Evolutionary conservation across 2,888 invertebrate genomes (phyloP).

Genomic region (Nephrotoma appendiculata): DNA sequence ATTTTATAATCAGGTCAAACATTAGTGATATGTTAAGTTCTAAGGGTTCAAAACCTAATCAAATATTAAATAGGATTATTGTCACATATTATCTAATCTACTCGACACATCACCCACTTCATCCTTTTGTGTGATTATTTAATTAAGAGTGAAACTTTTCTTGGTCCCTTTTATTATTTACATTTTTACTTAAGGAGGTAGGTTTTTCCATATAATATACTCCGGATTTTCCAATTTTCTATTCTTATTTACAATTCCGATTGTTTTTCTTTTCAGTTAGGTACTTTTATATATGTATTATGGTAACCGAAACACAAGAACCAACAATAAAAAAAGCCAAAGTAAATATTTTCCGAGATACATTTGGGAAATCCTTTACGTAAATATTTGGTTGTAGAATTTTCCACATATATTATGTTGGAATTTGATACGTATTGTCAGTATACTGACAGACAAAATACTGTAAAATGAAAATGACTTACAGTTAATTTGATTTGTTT

Average conservation of each 20-base stretch:
- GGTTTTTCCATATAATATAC: not conserved
- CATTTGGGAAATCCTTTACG: constrained; percentile 1
- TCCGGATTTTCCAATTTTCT: not conserved
- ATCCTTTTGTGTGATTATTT: not conserved
- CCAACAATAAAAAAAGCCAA: not conserved
- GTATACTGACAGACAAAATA: not conserved
- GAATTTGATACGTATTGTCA: not conserved
- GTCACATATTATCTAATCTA: not conserved
- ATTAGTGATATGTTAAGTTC: not conserved
- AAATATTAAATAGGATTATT: not conserved
- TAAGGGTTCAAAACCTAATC: not conserved
- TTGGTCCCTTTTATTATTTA: not conserved
- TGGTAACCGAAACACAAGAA: not conserved
- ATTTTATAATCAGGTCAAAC: not conserved
- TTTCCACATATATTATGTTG: not conserved
- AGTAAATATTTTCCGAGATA: not conserved
- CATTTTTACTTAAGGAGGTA: not conserved
- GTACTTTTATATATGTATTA: not conserved
- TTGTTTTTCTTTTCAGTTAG: not conserved
- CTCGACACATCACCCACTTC: not conserved
- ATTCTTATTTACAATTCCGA: not conserved
- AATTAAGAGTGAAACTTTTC: not conserved
- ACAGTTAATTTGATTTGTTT: not conserved
- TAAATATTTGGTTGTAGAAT: not conserved
- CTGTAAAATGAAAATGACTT: not conserved